Conservation (phyloP, 2,797 vertebrate genomes). For the Alcedo quadribrachys region DNA sequence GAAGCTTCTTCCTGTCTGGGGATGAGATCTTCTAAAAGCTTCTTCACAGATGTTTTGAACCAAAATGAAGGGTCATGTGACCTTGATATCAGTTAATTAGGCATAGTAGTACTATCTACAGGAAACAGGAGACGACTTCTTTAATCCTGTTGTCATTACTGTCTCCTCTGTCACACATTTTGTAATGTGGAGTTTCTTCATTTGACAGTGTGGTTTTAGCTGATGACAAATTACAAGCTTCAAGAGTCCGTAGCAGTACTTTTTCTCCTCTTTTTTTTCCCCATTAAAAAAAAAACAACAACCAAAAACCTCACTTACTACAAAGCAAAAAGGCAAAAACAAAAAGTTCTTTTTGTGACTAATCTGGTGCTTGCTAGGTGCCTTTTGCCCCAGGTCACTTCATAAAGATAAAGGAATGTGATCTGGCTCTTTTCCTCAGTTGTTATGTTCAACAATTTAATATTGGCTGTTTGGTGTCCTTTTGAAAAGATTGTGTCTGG, state of each 20-base stretch:
- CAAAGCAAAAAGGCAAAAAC: neutral
- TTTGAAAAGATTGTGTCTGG: neutral
- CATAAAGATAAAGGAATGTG: neutral
- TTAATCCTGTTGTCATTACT: neutral
- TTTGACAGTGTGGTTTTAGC: neutral
- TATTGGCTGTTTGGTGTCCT: neutral
- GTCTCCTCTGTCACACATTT: neutral
- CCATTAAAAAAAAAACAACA: neutral
- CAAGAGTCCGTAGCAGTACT: neutral
- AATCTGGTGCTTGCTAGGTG: neutral
- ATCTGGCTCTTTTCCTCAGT: neutral
- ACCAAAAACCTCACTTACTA: neutral
- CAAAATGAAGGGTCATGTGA: neutral
- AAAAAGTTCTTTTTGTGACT: neutral
- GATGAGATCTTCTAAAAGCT: neutral
- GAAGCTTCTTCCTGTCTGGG: neutral
- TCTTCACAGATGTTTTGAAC: constrained; percentile 23
- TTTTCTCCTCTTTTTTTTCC: neutral
- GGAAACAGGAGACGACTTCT: neutral
- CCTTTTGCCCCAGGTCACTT: neutral
- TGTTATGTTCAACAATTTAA: neutral
- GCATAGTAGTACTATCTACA: neutral
- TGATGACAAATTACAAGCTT: neutral
- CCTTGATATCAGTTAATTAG: constrained; percentile 4
- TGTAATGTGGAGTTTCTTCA: neutral